Percentiles rank a stretch among this genome's conserved stretches.
These are phyloP conservation scores for Thaumetopoea pityocampa DNA, from an alignment of 1,140 invertebrate species.

Conservation along the genomic window DNA sequence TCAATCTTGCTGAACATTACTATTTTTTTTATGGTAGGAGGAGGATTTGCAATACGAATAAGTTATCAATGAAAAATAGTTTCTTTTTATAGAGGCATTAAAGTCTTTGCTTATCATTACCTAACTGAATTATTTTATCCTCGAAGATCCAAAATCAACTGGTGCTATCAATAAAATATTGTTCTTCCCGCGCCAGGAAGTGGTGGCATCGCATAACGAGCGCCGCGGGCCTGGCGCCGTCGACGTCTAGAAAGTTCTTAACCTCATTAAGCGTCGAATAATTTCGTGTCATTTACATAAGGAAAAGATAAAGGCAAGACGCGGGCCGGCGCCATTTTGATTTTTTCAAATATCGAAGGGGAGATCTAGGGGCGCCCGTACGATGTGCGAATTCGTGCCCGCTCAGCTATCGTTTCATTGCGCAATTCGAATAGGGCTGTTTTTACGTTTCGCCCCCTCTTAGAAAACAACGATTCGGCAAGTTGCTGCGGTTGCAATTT, in stretches of 20 bases:
- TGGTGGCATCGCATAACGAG: slow-evolving; percentile 22
- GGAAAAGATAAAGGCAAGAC: slow-evolving; percentile 44
- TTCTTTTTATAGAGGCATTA: too few species aligned
- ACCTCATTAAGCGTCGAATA: slow-evolving; percentile 36
- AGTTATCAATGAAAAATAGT: too few species aligned
- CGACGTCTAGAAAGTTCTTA: slow-evolving; percentile 35
- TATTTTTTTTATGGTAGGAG: too few species aligned
- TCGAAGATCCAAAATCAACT: slow-evolving; percentile 29
- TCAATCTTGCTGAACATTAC: too few species aligned
- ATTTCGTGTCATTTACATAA: slow-evolving; percentile 37
- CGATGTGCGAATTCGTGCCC: slow-evolving; percentile 31
- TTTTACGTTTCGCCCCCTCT: slow-evolving; percentile 23
- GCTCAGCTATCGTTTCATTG: slow-evolving; percentile 41
- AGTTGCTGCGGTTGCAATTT: slow-evolving; percentile 27
- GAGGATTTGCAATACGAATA: too few species aligned
- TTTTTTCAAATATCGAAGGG: slow-evolving; percentile 37
- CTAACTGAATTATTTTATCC: too few species aligned
- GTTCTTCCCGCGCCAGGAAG: slow-evolving; percentile 3
- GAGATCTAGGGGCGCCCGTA: slow-evolving; percentile 19
- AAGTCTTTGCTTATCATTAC: too few species aligned
- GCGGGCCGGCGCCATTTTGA: slow-evolving; percentile 32
- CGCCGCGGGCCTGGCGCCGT: slow-evolving; percentile 18
- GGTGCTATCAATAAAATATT: slow-evolving; percentile 3
- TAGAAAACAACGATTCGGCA: slow-evolving; percentile 19
- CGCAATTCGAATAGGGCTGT: slow-evolving; percentile 28